phyloP scores from a whole-genome alignment of 2,797 vertebrate genomes.

The Xyrichtys novacula region DNA sequence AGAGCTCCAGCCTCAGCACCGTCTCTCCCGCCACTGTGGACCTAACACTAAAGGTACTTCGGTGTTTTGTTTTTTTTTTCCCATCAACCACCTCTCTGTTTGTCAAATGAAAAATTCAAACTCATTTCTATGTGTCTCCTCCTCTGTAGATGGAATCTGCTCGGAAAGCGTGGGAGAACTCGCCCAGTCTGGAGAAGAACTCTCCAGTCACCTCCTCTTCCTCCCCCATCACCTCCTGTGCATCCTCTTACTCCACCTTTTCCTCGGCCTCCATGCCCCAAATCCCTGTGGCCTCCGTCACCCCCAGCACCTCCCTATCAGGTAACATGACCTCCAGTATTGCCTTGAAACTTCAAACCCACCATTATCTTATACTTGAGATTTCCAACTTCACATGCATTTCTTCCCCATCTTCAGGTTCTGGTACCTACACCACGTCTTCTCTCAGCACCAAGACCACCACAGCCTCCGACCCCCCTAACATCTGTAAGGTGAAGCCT shows the following conservation, averaged over 20 bases:
- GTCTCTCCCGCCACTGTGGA: slow-evolving; percentile 98
- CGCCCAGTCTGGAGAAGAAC: slow-evolving; percentile 94
- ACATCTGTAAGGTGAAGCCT: slow-evolving; percentile 99
- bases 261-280: slow-evolving; percentile 95
- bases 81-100: neutral
- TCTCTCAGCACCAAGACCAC: slow-evolving; percentile 97
- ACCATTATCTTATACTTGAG: neutral
- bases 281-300: slow-evolving; percentile 97
- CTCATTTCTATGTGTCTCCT: slow-evolving; percentile 4
- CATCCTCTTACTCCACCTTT: slow-evolving; percentile 93
- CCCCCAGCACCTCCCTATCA: slow-evolving; percentile 95
- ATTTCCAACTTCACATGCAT: neutral
- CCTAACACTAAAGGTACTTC: slow-evolving; percentile 95
- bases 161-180: slow-evolving; percentile 99
- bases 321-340: slow-evolving; percentile 78
- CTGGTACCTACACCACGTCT: slow-evolving; percentile 96
- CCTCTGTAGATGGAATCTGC: slow-evolving; percentile 98
- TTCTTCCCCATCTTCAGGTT: slow-evolving; percentile 78
- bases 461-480: slow-evolving; percentile 96
- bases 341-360: neutral
- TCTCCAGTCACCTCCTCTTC: slow-evolving; percentile 93
- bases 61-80: neutral
- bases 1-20: slow-evolving; percentile 96
- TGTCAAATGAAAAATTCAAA: neutral
- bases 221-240: slow-evolving; percentile 89